These are phyloP conservation scores for Emberiza fucata DNA, from an alignment of 2,113 vertebrate genomes.

Conservation along the genomic window DNA sequence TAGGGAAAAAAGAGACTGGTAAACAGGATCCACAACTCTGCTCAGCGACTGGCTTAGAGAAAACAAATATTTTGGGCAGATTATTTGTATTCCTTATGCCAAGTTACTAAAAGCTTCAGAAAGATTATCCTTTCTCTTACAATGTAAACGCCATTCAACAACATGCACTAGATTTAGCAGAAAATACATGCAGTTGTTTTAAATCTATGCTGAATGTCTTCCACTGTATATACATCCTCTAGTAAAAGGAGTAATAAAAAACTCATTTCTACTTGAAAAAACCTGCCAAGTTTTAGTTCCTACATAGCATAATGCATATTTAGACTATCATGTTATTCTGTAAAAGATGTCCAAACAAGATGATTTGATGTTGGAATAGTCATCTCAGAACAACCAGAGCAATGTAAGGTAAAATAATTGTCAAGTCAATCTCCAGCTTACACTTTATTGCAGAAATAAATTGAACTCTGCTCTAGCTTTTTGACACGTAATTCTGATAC, in stretches of 20 bases:
- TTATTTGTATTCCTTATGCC: conserved; percentile 9
- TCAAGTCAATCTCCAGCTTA: conserved; percentile 68
- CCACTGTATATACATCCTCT: conserved; percentile 2
- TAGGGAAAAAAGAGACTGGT: not conserved
- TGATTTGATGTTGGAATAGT: conserved; percentile 67
- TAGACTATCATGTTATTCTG: conserved; percentile 56
- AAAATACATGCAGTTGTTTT: conserved; percentile 37
- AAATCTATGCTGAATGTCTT: conserved; percentile 19
- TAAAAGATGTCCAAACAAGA: conserved; percentile 63
- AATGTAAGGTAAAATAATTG: conserved; percentile 70
- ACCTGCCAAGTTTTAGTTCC: conserved; percentile 24
- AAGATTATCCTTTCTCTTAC: conserved; percentile 46
- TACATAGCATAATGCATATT: conserved; percentile 60
- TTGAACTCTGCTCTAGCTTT: conserved; percentile 72
- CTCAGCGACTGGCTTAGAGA: not conserved
- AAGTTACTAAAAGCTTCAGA: conserved; percentile 26
- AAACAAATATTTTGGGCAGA: not conserved
- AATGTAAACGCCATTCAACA: conserved; percentile 21
- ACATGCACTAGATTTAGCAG: conserved; percentile 4
- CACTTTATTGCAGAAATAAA: conserved; percentile 75
- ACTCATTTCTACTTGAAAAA: conserved; percentile 54
- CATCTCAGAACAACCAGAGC: conserved; percentile 50
- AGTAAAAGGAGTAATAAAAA: conserved; percentile 61
- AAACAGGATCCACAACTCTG: not conserved
- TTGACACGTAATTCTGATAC: conserved; percentile 74